phyloP scores from a whole-genome alignment of 2,113 vertebrate genomes.

The Anas platyrhynchos region DNA sequence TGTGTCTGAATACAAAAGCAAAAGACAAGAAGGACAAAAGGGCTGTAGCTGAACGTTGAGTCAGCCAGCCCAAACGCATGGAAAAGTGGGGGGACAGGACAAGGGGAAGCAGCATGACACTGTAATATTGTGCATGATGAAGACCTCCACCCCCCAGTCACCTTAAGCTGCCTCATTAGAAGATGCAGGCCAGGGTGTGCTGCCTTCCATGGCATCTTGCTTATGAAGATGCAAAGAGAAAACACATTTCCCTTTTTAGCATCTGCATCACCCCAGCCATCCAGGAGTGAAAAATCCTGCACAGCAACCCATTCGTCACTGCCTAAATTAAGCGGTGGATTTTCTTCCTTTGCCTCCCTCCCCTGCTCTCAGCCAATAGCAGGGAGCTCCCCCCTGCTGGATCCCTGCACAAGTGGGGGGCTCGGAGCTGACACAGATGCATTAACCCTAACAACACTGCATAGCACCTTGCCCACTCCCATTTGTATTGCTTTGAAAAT shows the following conservation, averaged over 20 bases:
- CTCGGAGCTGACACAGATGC: background rate
- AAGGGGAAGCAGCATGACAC: accelerated
- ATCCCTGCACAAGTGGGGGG: background rate
- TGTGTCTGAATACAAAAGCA: background rate
- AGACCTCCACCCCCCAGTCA: background rate
- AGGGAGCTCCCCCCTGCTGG: background rate
- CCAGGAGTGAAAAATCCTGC: constrained; percentile 59
- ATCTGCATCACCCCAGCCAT: constrained; percentile 25
- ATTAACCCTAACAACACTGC: constrained; percentile 41
- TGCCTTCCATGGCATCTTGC: background rate
- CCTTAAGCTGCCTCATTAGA: background rate
- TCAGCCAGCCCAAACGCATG: background rate
- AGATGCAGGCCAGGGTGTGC: background rate
- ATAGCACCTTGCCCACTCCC: accelerated
- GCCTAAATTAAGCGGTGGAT: constrained; percentile 61
- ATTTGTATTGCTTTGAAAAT: background rate
- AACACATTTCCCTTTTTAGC: constrained; percentile 45
- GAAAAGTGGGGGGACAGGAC: background rate
- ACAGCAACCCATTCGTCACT: constrained; percentile 61
- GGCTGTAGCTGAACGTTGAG: background rate
- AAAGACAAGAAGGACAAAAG: background rate
- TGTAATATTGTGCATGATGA: background rate
- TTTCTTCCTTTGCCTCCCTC: constrained; percentile 53
- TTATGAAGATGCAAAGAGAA: background rate
- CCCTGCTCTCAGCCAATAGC: constrained; percentile 52